phyloP scores from a whole-genome alignment of 2,888 invertebrate species.

The Papilio gigon region DNA sequence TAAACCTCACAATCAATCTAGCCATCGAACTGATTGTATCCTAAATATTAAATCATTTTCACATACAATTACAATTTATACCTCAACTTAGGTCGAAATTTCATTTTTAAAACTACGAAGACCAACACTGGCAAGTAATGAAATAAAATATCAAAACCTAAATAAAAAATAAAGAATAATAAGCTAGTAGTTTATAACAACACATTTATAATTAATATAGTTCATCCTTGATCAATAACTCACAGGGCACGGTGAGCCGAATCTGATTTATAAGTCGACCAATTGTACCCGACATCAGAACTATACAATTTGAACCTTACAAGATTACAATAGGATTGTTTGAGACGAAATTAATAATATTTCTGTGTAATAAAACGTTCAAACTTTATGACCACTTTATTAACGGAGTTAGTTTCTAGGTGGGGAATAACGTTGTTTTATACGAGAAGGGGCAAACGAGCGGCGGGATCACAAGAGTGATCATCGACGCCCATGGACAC shows the following conservation, averaged over 20 bases:
- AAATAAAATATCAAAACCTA: neutral
- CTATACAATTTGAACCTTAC: constrained; percentile 50
- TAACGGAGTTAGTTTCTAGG: neutral
- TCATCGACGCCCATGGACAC: too few species aligned
- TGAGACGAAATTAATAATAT: constrained; percentile 8
- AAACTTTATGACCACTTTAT: neutral
- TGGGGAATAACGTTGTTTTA: too few species aligned
- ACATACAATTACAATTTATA: neutral
- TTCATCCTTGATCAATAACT: constrained; percentile 77
- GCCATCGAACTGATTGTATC: constrained; percentile 31
- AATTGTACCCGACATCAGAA: constrained; percentile 41
- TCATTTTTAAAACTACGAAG: neutral
- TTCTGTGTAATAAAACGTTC: neutral
- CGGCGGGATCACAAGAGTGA: too few species aligned
- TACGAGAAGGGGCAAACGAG: too few species aligned
- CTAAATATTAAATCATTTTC: neutral
- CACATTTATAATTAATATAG: constrained; percentile 69
- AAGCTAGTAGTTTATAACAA: constrained; percentile 62
- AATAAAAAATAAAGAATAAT: constrained; percentile 54
- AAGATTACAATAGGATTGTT: constrained; percentile 46
- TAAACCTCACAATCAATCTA: neutral
- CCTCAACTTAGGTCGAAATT: neutral
- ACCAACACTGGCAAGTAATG: neutral
- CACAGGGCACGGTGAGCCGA: constrained; percentile 65
- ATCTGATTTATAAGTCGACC: constrained; percentile 73